Evolutionary conservation across 2,113 vertebrate genomes (phyloP).

Genomic region (Plecotus auritus): DNA sequence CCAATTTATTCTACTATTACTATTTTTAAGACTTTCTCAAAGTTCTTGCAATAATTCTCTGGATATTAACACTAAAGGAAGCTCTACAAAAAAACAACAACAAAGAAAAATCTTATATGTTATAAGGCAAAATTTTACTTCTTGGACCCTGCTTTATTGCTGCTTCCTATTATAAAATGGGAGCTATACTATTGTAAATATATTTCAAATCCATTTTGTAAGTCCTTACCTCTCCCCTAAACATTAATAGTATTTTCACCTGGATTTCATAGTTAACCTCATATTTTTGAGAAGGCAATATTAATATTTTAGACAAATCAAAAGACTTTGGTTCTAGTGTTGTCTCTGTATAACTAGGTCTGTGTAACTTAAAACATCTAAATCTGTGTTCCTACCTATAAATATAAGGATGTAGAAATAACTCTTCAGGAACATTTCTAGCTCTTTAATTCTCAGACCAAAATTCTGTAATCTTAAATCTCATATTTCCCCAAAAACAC

Average conservation of each 20-base stretch:
- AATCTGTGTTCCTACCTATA: background rate
- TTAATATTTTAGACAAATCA: background rate
- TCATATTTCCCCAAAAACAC: background rate
- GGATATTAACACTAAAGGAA: background rate
- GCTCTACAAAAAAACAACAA: background rate
- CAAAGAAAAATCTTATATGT: background rate
- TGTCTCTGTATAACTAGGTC: background rate
- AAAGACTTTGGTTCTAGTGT: background rate
- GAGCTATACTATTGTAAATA: background rate
- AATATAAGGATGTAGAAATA: background rate
- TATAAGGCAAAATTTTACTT: slow-evolving; percentile 9
- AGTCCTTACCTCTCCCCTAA: background rate
- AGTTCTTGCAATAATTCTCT: slow-evolving; percentile 19
- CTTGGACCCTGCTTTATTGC: background rate
- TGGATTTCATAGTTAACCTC: background rate
- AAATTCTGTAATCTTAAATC: background rate
- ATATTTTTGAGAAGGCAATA: background rate
- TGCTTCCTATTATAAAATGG: slow-evolving; percentile 14
- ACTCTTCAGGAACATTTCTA: background rate
- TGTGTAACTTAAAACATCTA: background rate
- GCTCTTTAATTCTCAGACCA: background rate
- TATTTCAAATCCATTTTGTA: background rate
- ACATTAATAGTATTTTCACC: background rate
- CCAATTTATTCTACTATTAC: background rate
- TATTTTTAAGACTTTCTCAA: background rate